Evolutionary conservation across 2,113 vertebrate species (phyloP).

Genomic region (Myiozetetes cayanensis): DNA sequence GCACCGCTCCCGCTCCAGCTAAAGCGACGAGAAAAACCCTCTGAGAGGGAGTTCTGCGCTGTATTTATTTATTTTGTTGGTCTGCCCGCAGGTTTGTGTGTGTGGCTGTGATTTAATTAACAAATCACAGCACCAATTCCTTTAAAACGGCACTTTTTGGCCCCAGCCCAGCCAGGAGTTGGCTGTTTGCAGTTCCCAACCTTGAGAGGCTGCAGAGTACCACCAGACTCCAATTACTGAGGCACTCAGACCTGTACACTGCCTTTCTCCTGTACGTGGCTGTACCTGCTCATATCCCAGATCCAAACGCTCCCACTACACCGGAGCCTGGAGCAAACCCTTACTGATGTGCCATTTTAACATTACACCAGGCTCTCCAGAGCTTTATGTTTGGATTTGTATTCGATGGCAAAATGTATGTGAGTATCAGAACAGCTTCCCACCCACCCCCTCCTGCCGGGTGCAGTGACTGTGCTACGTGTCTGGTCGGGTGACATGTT

Average conservation of each 20-base stretch:
- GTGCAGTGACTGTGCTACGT: background rate
- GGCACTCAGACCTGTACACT: fast-evolving
- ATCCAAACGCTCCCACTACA: background rate
- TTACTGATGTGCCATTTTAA: fast-evolving
- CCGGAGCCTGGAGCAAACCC: background rate
- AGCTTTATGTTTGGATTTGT: background rate
- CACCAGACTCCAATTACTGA: background rate
- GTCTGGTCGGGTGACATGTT: slow-evolving; percentile 12
- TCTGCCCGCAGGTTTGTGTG: background rate
- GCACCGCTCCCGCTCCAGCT: background rate
- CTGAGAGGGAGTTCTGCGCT: background rate
- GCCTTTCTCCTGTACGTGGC: background rate
- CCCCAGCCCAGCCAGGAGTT: background rate
- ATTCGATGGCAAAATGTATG: background rate
- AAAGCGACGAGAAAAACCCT: fast-evolving
- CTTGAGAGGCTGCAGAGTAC: background rate
- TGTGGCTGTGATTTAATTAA: background rate
- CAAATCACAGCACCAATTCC: background rate
- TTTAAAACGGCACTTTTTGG: slow-evolving; percentile 16
- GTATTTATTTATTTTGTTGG: background rate
- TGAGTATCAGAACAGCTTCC: background rate
- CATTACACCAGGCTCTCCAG: background rate
- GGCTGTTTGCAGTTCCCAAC: slow-evolving; percentile 22
- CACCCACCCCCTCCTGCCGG: background rate
- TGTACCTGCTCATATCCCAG: background rate